phyloP scores from a whole-genome alignment of 1,140 invertebrate species.

The Drosophila triauraria region DNA sequence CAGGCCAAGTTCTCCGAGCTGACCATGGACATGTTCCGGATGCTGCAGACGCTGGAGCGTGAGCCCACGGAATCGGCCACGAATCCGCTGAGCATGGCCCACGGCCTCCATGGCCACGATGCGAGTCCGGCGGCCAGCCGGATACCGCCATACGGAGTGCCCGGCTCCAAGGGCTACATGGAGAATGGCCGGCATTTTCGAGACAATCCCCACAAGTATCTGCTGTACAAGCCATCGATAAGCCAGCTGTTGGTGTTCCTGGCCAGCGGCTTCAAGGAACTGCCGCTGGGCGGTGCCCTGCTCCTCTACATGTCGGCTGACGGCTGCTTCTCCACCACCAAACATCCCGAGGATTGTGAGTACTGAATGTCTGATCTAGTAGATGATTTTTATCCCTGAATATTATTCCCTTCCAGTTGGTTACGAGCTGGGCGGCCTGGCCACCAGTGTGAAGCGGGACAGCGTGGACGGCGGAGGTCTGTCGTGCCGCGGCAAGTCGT shows the following conservation, averaged over 20 bases:
- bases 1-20: conserved; percentile 99
- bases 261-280: conserved; percentile 96
- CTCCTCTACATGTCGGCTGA: conserved; percentile 97
- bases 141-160: conserved; percentile 88
- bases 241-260: conserved; percentile 97
- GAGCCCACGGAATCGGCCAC: conserved; percentile 93
- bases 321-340: conserved; percentile 94
- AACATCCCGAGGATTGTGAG: conserved; percentile 96
- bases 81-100: conserved; percentile 77
- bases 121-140: conserved; percentile 93
- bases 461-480: conserved; percentile 81
- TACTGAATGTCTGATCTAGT: conserved; percentile 35
- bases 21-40: conserved; percentile 98
- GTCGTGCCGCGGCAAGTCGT: conserved; percentile 88
- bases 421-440: conserved; percentile 96
- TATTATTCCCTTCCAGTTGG: conserved; percentile 88
- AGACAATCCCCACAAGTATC: conserved; percentile 98
- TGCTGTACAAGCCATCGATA: conserved; percentile 97
- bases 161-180: conserved; percentile 87
- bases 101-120: conserved; percentile 88
- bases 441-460: conserved; percentile 93
- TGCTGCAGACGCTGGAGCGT: conserved; percentile 97
- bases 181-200: conserved; percentile 91
- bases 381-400: background rate
- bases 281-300: conserved; percentile 95